Base-by-base conservation (phyloP, 1,140 invertebrate species). In the Calosoma granatense region DNA sequence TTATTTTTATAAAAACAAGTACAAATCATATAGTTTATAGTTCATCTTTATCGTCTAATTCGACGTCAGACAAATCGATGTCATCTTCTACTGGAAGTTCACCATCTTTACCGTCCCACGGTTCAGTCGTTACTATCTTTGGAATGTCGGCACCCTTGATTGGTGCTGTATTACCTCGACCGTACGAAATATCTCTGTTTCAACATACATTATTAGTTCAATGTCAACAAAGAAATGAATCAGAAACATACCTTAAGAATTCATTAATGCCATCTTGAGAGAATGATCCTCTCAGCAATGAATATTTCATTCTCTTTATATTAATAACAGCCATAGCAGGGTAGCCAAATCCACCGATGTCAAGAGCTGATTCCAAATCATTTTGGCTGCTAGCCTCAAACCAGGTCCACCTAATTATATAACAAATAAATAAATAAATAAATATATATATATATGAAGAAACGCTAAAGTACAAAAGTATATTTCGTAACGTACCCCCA, bases 71-170 rank as follows among this genome's bases (percentile, higher is more conserved):
- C 30, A 96, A 80, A 77, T 96, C 93, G 60, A 94, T 90, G 60
- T 97, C 93, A 64, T 97, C 94, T 74, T 93, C 92, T 36, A 79
- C 80, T 20, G 91, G 89, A 59, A 92, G 75, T 72, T 91, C 85
- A 11, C 88, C 94, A 72, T 99, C 95, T 74, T 98, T 94, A 26
- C 97, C 97, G 69, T 99, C 96, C 97, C 97, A 99, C 0, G 90
- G 72, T 52, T 91, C 85, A 1, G 81, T 81, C 20, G 73, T 76
- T 1, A 75, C 64, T 26, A 98, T 83, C 60, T 83, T 79, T 12
- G 94, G 95, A 67, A 98, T 81, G 64, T 86, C 76, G 2, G 87
- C 85, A 15, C 92, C 92, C 67, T 83, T 87, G 1, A 99, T 80
- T 1, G 94, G 90, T 0, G 89, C 86, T 2, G 94, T 98, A 53